Evolutionary conservation across 2,797 vertebrate species (phyloP), one percentile per base, ranked within the genome.

Genomic region (Fistularia commersonii): DNA sequence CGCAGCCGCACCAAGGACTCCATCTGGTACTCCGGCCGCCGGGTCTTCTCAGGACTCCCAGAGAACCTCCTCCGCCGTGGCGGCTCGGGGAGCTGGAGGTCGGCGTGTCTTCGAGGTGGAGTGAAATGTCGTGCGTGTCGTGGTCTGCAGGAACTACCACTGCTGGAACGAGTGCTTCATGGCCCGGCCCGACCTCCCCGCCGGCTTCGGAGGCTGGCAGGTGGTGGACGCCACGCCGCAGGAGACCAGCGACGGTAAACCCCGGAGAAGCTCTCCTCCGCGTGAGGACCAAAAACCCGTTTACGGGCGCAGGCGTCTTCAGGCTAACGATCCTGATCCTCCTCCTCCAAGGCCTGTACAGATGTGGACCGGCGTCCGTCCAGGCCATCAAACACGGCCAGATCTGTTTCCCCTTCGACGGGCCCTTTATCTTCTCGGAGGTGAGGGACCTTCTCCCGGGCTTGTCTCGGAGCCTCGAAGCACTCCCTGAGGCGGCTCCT

Each of bases 151-250:
- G 96, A 99, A 98, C 77, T 99, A 99, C 57, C 96, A 98, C 64
- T 98, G 95, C 85, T 99, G 97, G 95, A 98, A 95, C 0, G 96
- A 99, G 65, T 95, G 95, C 69, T 98, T 86, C 92, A 98, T 99
- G 95, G 71, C 91, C 10, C 91, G 97, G 65, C 89, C 94, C n/a
- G 96, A 99, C 67, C 95, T 99, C 32, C 95, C 94, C 0, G 39
- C 90, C 8, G 94, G 95, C 11, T 98, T 97, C 5, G 96, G 94
- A 74, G 97, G 96, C 11, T 99, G 97, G 97, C 97, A 99, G 73
- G 92, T 75, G 23, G 95, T 99, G 71, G 97, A 99, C 69, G 91
- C 93, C 45, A 99, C 97, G 11, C 97, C 97, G 1, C 97, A 99
- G 81, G 97, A 99, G 83, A 98, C 94, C 41, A 99, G 96, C 2